phyloP scores from a whole-genome alignment of 2,888 invertebrate genomes.

The Ethmia dodecea region DNA sequence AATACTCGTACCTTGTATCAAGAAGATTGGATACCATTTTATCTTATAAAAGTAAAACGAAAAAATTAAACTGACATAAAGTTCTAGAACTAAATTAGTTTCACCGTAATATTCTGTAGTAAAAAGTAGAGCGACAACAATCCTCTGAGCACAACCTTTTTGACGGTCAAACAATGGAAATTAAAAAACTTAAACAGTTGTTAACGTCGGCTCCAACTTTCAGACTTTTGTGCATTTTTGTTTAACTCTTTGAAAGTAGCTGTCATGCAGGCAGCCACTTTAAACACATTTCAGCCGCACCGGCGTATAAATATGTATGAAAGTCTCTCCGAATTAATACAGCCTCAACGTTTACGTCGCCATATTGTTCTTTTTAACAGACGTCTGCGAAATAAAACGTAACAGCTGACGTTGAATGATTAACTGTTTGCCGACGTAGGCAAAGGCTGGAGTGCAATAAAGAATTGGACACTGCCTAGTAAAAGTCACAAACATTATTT shows the following conservation, averaged over 20 bases:
- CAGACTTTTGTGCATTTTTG: background rate
- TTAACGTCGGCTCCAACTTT: no score
- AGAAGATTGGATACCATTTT: no score
- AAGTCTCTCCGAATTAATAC: conserved; percentile 48
- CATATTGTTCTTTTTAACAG: conserved; percentile 38
- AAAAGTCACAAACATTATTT: conserved; percentile 28
- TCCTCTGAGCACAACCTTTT: no score
- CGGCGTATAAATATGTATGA: conserved; percentile 49
- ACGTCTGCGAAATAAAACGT: conserved; percentile 35
- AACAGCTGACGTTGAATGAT: conserved; percentile 39
- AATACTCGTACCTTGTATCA: no score
- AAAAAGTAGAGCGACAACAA: no score
- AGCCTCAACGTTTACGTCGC: conserved; percentile 39
- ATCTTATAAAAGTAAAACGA: no score
- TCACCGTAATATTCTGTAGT: no score
- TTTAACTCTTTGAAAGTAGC: conserved; percentile 1
- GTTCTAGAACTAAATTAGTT: no score
- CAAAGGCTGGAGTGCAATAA: conserved; percentile 14
- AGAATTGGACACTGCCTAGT: conserved; percentile 26
- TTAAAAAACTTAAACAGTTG: no score
- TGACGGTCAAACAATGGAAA: no score
- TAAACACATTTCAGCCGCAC: conserved; percentile 1
- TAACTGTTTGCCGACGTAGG: conserved; percentile 31
- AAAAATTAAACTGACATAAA: no score
- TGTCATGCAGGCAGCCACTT: background rate